A percentile compares a stretch with the other conserved stretches of the same genome.
Conservation (phyloP, 2,113 vertebrate species). For the Eleginops maclovinus region DNA sequence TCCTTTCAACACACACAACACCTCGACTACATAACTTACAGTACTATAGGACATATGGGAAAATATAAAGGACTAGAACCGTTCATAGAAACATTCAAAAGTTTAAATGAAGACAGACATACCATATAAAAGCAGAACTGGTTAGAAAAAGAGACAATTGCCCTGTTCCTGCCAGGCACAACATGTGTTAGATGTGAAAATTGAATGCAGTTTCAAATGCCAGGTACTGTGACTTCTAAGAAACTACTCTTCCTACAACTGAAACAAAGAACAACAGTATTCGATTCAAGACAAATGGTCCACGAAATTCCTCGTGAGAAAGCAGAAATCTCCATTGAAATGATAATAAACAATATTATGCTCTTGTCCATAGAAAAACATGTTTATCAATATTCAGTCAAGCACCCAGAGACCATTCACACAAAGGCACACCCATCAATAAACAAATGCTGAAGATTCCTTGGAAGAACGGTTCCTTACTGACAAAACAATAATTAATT, state of each 20-base stretch:
- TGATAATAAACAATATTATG: background rate
- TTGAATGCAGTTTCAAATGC: too few species aligned
- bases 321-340: background rate
- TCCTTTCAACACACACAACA: background rate
- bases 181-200: too few species aligned
- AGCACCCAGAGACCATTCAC: background rate
- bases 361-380: background rate
- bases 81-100: too few species aligned
- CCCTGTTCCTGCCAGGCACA: too few species aligned
- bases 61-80: background rate
- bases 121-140: too few species aligned
- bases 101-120: too few species aligned
- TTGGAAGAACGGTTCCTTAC: conserved; percentile 24
- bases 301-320: background rate
- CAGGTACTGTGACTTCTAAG: background rate
- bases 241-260: background rate
- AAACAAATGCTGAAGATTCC: conserved; percentile 10
- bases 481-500: background rate
- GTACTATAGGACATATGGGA: background rate
- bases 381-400: background rate
- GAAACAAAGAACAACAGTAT: background rate
- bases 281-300: background rate
- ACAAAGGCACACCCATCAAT: background rate
- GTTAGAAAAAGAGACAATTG: background rate
- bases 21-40: background rate